Conservation (phyloP, 2,888 invertebrate species). For the Amblyjoppa proteus region DNA sequence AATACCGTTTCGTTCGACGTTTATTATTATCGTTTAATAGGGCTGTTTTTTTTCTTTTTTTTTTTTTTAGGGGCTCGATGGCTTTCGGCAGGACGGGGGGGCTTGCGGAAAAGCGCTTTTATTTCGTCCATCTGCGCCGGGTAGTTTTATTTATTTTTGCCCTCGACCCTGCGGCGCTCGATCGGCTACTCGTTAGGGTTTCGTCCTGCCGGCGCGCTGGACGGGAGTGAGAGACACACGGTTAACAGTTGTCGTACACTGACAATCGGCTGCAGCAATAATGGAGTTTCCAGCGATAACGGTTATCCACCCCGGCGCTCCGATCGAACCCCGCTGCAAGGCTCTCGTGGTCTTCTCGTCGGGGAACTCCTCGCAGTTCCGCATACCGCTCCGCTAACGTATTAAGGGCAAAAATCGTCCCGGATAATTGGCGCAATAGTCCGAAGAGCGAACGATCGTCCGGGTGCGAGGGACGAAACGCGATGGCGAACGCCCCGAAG, state of each 20-base stretch:
- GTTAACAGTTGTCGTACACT: slow-evolving; percentile 62
- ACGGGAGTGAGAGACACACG: slow-evolving; percentile 22
- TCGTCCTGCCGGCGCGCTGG: background rate
- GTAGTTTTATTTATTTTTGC: slow-evolving; percentile 11
- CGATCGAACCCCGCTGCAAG: slow-evolving; percentile 10
- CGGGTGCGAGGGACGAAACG: slow-evolving; percentile 2
- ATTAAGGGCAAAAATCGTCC: slow-evolving; percentile 68
- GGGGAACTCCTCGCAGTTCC: slow-evolving; percentile 38
- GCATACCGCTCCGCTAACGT: slow-evolving; percentile 52
- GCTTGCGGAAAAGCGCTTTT: background rate
- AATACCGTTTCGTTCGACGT: background rate
- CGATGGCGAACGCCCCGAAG: slow-evolving; percentile 26
- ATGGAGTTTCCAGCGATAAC: slow-evolving; percentile 71
- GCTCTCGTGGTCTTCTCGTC: slow-evolving; percentile 11
- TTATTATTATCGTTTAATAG: slow-evolving; percentile 21
- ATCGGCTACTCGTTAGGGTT: slow-evolving; percentile 44
- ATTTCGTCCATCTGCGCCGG: slow-evolving; percentile 15
- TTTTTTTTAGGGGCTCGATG: background rate
- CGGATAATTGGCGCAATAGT: slow-evolving; percentile 71
- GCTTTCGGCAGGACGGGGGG: background rate
- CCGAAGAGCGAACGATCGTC: slow-evolving; percentile 49
- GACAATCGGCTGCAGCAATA: slow-evolving; percentile 68
- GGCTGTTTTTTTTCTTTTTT: background rate
- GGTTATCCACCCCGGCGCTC: slow-evolving; percentile 52
- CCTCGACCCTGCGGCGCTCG: background rate